Conservation (phyloP, 2,888 invertebrate species). For the Eremobia ochroleuca region DNA sequence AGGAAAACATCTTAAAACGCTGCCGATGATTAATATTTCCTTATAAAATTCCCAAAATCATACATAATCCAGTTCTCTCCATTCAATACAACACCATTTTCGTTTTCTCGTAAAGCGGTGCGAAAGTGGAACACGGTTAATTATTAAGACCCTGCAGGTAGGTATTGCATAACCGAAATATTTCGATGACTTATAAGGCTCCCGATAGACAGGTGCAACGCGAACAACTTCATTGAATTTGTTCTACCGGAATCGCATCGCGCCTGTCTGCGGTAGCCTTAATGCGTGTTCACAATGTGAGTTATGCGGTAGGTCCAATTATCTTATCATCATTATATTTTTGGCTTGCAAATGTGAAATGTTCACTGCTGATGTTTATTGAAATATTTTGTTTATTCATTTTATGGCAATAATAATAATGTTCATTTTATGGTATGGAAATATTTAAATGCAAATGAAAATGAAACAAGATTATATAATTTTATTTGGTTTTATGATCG, state of each 20-base stretch:
- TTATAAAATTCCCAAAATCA: slow-evolving; percentile 10
- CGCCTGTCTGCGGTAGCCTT: neutral
- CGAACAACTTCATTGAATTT: neutral
- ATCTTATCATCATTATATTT: slow-evolving; percentile 39
- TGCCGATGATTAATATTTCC: neutral
- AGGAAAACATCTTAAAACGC: neutral
- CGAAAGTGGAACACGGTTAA: slow-evolving; percentile 55
- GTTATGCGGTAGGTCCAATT: slow-evolving; percentile 21
- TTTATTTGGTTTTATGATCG: neutral
- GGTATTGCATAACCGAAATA: slow-evolving; percentile 34
- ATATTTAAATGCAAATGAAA: neutral
- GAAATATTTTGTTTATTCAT: slow-evolving; percentile 19
- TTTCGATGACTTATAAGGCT: slow-evolving; percentile 11
- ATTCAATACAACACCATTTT: neutral
- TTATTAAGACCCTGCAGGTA: slow-evolving; percentile 10
- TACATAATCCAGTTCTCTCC: slow-evolving; percentile 24
- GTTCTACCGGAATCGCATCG: neutral
- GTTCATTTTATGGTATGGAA: neutral
- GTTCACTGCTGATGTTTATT: neutral
- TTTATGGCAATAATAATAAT: slow-evolving; percentile 8
- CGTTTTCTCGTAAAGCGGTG: slow-evolving; percentile 24
- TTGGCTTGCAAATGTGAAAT: slow-evolving; percentile 10
- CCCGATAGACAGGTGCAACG: neutral
- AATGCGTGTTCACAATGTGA: neutral
- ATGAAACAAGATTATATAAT: neutral